These are phyloP conservation scores for Actinopyga echinites DNA, from an alignment of 53 echinoderm and acorn worm genomes.

Conservation along the genomic window DNA sequence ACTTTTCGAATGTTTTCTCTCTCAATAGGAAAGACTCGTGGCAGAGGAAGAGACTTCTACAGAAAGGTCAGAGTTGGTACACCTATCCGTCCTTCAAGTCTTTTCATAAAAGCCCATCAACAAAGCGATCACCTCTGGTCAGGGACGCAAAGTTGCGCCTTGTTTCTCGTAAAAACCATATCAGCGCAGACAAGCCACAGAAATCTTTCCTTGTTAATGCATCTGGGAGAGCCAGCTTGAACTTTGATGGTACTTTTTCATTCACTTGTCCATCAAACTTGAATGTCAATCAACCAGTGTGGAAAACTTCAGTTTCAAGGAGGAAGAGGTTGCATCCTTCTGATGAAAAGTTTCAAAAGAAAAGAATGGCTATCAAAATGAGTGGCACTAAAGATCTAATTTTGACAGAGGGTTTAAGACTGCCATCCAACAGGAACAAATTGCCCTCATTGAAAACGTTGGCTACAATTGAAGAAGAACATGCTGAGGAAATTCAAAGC, in stretches of 20 bases:
- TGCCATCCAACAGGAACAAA: slow-evolving; percentile 51
- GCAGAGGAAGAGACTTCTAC: not conserved
- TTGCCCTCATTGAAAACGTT: slow-evolving; percentile 67
- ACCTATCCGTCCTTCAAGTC: not conserved
- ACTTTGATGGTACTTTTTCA: slow-evolving; percentile 12
- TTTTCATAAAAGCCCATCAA: not conserved
- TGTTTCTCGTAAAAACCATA: not conserved
- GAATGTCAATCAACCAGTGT: not conserved
- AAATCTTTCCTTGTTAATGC: not conserved
- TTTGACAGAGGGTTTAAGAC: slow-evolving; percentile 20
- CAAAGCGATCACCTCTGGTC: slow-evolving; percentile 17
- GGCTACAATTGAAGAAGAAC: slow-evolving; percentile 90
- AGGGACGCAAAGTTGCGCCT: slow-evolving; percentile 21
- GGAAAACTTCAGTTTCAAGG: slow-evolving; percentile 40
- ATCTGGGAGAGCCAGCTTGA: not conserved
- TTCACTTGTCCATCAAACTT: slow-evolving; percentile 23
- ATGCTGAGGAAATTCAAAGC: slow-evolving; percentile 33
- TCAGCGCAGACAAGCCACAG: not conserved
- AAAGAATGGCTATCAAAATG: slow-evolving; percentile 12
- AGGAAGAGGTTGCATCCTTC: slow-evolving; percentile 36
- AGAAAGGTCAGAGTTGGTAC: slow-evolving; percentile 18
- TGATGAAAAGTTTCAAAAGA: slow-evolving; percentile 45
- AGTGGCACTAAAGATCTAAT: slow-evolving; percentile 25
- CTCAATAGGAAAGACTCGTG: slow-evolving; percentile 9
- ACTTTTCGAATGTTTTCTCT: not conserved